Percentiles rank a stretch among this genome's conserved stretches.
These are phyloP conservation scores for Drosophila limbata DNA, from an alignment of 2,888 invertebrate genomes.

Conservation along the genomic window DNA sequence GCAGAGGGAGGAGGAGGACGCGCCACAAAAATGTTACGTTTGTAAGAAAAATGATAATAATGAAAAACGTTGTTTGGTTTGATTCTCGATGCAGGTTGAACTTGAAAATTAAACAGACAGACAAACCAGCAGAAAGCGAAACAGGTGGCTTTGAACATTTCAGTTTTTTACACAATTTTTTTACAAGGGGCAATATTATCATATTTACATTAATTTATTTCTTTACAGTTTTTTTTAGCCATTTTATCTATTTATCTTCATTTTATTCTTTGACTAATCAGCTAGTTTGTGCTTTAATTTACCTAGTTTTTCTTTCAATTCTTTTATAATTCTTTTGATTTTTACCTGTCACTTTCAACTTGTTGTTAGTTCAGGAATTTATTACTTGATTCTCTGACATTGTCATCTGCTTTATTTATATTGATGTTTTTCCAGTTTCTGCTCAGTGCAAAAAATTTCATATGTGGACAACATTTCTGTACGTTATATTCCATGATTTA, in stretches of 20 bases:
- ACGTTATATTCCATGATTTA: conserved; percentile 41
- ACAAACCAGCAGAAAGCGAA: conserved; percentile 9
- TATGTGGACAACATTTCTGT: conserved; percentile 14
- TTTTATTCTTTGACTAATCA: not conserved
- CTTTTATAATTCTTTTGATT: not conserved
- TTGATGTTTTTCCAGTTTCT: conserved; percentile 50
- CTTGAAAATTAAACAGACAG: conserved; percentile 1
- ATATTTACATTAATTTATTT: not conserved
- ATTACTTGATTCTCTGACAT: conserved; percentile 5
- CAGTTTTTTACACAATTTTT: not conserved
- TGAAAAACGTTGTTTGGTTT: conserved; percentile 41
- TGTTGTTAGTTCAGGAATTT: not conserved
- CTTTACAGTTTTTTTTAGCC: not conserved
- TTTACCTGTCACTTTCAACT: conserved; percentile 14
- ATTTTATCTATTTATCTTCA: conserved; percentile 1
- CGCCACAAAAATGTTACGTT: conserved; percentile 33
- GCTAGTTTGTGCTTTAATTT: not conserved
- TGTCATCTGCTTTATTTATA: conserved; percentile 1
- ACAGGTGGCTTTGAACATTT: conserved; percentile 31
- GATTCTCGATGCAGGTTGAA: conserved; percentile 48
- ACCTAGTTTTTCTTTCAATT: not conserved
- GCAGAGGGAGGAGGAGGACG: conserved; percentile 16
- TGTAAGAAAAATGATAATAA: conserved; percentile 14
- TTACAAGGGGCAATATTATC: not conserved
- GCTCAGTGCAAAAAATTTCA: conserved; percentile 22